Base-by-base conservation (phyloP, 2,888 invertebrate species). In the Mycogona germanica region DNA sequence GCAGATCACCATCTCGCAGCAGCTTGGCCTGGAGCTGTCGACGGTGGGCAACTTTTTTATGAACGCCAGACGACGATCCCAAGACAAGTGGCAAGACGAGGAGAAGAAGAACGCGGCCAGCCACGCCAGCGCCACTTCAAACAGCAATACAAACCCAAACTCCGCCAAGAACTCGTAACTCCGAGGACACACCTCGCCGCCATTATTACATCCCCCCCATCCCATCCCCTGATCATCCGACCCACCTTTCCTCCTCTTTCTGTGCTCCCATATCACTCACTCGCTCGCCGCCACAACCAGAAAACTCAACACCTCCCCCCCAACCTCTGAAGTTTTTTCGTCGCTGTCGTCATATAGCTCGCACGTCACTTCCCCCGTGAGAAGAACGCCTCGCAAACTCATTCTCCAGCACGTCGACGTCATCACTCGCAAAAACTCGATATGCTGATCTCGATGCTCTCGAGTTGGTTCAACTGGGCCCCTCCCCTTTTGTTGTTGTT, bases 31-130 rank as follows among this genome's bases (percentile, higher is more conserved):
- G 62, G 95, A 96, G 70, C 93, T 96, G 51, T 93, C 93, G 52
- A 97, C 97, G 12, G 96, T 97, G 56, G 96, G 97, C 48, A 98
- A 98, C 72, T 98, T 98, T 78, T 98, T 99, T 76, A 98, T 99
- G 98, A 98, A 98, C 73, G 98, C 98, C n/a, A 78, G 97, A 57
- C 79, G 98, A 63, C 80, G 98, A 61, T 73, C 74, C 29, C 69
- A 75, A 61, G 97, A 97, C 73, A 97, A 96, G 68, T 97, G 96
- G 95, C 87, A 89, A 70, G 95, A 95, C 67, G 92, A 93, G 65
- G 89, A 84, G 26, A 60, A 53, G 29, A 50, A 32, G 51, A 58
- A 45, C 47, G 35, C 40, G 26, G 12, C 41, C 12, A 51, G 28
- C 38, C 51, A 51, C 53, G 38, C 53, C 56, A 28, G 49, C 52